Percentiles rank a stretch among this genome's conserved stretches.
Evolutionary conservation across 2,113 vertebrate species (phyloP).

Genomic region (Nematolebias whitei): DNA sequence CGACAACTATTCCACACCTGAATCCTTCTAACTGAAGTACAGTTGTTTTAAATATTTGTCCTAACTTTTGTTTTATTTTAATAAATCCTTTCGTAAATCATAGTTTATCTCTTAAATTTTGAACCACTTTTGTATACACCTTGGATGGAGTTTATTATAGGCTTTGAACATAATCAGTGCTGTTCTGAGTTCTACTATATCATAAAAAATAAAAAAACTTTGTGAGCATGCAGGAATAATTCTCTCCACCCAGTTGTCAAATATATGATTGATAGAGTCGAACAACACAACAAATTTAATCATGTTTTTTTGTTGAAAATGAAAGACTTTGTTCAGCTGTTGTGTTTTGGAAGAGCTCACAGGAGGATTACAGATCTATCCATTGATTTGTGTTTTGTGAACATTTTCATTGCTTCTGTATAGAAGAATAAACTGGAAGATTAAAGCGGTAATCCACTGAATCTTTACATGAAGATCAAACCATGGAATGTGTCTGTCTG

Average conservation of each 20-base stretch:
- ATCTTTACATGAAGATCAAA: conserved; percentile 12
- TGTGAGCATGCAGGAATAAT: conserved; percentile 48
- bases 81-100: too few species aligned
- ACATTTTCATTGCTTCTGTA: conserved; percentile 26
- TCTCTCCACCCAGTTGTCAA: conserved; percentile 67
- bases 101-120: too few species aligned
- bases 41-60: too few species aligned
- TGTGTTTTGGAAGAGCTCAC: conserved; percentile 40
- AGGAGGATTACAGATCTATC: conserved; percentile 40
- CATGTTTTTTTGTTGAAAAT: conserved; percentile 57
- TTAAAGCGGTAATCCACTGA: conserved; percentile 15
- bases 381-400: conserved; percentile 27
- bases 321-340: conserved; percentile 46
- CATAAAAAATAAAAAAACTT: too few species aligned
- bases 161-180: too few species aligned
- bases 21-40: too few species aligned
- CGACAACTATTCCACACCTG: too few species aligned
- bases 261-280: conserved; percentile 73
- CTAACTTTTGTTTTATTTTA: too few species aligned
- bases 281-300: conserved; percentile 61
- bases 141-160: too few species aligned
- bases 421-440: conserved; percentile 31
- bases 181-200: too few species aligned
- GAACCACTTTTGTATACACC: too few species aligned
- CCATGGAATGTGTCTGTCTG: neutral